A percentile compares a stretch with the other conserved stretches of the same genome.
Conservation (phyloP, 2,113 vertebrate genomes). For the Laterallus jamaicensis region DNA sequence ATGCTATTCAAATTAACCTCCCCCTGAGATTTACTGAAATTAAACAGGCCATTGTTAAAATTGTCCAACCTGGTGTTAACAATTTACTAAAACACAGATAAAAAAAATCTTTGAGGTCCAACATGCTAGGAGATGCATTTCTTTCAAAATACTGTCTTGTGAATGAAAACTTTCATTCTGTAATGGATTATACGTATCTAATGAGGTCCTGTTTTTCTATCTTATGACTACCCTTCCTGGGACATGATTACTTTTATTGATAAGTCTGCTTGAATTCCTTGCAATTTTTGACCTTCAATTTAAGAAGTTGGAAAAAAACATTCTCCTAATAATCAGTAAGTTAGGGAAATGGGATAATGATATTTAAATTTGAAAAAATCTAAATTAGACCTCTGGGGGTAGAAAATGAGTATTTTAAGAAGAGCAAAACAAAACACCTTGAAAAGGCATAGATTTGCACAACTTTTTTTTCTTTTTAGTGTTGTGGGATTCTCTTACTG, state of each 20-base stretch:
- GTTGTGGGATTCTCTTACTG: too few relatives aligned
- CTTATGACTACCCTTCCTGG: not conserved
- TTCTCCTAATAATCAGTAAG: not conserved
- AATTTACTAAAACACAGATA: not conserved
- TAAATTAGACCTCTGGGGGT: not conserved
- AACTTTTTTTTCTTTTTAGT: not conserved
- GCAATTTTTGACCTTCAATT: not conserved
- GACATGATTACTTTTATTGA: not conserved
- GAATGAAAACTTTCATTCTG: not conserved
- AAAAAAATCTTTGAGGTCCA: not conserved
- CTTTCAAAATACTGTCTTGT: not conserved
- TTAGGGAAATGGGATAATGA: not conserved
- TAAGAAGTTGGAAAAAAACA: not conserved
- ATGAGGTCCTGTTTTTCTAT: not conserved
- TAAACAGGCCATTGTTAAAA: not conserved
- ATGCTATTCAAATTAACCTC: not conserved
- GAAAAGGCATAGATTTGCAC: not conserved
- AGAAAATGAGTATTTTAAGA: not conserved
- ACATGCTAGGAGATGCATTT: not conserved
- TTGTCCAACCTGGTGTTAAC: not conserved
- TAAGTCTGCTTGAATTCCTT: not conserved
- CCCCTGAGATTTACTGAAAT: not conserved
- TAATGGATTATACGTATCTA: not conserved
- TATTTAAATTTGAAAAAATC: not conserved
- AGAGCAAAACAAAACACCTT: not conserved